phyloP scores from a whole-genome alignment of 2,113 vertebrate genomes.

The Hipposideros armiger region DNA sequence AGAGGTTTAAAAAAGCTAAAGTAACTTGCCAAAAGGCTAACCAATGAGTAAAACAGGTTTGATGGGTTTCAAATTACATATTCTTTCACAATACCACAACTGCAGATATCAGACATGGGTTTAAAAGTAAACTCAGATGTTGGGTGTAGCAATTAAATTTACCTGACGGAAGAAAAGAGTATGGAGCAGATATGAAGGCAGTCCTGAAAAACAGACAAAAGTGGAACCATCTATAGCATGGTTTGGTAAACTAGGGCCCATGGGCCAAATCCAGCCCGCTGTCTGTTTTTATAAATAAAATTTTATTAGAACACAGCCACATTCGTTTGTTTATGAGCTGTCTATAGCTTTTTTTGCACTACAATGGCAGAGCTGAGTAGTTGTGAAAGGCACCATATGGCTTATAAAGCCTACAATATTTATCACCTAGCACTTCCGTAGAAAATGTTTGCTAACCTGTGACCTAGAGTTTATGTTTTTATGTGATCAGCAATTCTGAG shows the following conservation, averaged over 20 bases:
- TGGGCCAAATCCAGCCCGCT: neutral
- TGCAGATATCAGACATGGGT: neutral
- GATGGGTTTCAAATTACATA: neutral
- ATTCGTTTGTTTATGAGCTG: neutral
- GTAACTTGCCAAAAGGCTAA: neutral
- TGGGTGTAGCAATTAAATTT: neutral
- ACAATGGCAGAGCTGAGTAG: neutral
- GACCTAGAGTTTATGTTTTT: neutral
- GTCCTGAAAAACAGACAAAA: neutral
- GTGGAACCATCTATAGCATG: neutral
- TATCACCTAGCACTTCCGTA: neutral
- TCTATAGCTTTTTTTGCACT: neutral
- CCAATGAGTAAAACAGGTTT: neutral
- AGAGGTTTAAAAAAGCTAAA: neutral
- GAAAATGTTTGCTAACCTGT: neutral
- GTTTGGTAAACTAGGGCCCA: neutral
- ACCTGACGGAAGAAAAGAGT: neutral
- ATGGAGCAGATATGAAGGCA: neutral
- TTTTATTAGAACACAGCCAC: neutral
- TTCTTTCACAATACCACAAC: neutral
- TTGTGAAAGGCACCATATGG: neutral
- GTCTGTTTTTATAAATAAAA: neutral
- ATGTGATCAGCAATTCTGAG: conserved; percentile 15
- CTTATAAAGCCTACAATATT: neutral
- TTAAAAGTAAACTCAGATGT: conserved; percentile 37